A percentile compares a stretch with the other conserved stretches of the same genome.
Evolutionary conservation across 2,888 invertebrate genomes (phyloP).

Genomic region (Abrostola tripartita): DNA sequence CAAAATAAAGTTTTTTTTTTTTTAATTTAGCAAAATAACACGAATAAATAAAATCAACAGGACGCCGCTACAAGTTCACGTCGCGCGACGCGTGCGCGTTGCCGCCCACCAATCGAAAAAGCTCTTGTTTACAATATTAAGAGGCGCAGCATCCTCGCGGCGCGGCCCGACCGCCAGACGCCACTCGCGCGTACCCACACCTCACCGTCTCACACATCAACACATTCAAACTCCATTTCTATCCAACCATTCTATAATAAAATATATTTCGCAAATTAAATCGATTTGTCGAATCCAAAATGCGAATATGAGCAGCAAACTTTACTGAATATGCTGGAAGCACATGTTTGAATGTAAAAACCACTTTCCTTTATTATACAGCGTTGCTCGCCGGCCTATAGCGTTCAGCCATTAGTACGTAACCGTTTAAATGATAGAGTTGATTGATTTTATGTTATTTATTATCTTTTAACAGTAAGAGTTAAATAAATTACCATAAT

Average conservation of each 20-base stretch:
- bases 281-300: background rate
- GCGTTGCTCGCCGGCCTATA: background rate
- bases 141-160: constrained; percentile 77
- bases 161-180: constrained; percentile 68
- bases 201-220: constrained; percentile 26
- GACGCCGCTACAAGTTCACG: constrained; percentile 69
- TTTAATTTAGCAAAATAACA: background rate
- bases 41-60: constrained; percentile 17
- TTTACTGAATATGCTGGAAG: background rate
- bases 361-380: constrained; percentile 5
- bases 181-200: constrained; percentile 55
- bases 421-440: background rate
- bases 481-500: constrained; percentile 1
- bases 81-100: constrained; percentile 73
- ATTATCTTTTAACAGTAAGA: constrained; percentile 6
- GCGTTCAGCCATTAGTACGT: background rate
- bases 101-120: constrained; percentile 82
- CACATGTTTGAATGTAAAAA: constrained; percentile 1
- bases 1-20: background rate
- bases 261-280: constrained; percentile 7
- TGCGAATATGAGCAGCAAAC: background rate
- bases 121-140: constrained; percentile 85
- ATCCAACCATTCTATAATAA: constrained; percentile 8
- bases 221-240: constrained; percentile 16
- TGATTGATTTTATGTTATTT: constrained; percentile 8